Percentiles rank a stretch among this genome's conserved stretches.
Conservation (phyloP, 2,797 vertebrate species). For the Salmo trutta region DNA sequence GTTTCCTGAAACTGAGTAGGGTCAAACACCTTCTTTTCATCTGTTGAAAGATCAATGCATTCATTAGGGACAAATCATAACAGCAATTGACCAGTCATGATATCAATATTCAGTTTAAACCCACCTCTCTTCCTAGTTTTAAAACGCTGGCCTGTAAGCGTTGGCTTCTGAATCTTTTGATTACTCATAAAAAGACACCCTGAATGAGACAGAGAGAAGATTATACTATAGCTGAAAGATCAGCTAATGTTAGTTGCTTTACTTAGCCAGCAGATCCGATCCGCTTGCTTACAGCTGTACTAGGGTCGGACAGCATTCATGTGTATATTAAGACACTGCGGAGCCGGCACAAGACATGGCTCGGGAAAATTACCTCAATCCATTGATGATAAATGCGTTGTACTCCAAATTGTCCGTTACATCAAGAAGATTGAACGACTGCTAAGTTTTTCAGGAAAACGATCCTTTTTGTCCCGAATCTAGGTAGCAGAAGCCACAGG, state of each 20-base stretch:
- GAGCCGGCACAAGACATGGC: no score
- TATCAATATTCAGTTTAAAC: slow-evolving; percentile 6
- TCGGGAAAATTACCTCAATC: no score
- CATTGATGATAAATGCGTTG: no score
- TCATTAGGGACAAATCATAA: background rate
- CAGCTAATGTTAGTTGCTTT: background rate
- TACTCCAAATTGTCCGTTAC: no score
- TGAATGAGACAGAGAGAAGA: slow-evolving; percentile 36
- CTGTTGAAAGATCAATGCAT: slow-evolving; percentile 60
- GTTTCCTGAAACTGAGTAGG: slow-evolving; percentile 98
- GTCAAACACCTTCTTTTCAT: slow-evolving; percentile 99
- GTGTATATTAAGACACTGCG: no score
- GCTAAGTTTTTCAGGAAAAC: no score
- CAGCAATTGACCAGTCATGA: background rate
- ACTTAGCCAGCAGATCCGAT: background rate
- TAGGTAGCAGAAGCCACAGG: no score
- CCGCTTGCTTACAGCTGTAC: no score
- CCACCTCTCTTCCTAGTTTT: slow-evolving; percentile 93
- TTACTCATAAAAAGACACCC: slow-evolving; percentile 97
- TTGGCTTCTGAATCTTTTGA: slow-evolving; percentile 96
- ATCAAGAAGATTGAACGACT: no score
- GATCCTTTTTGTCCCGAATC: no score
- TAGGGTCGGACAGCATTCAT: no score
- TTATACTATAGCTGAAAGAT: background rate
- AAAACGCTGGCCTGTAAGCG: slow-evolving; percentile 94